A percentile compares a stretch with the other conserved stretches of the same genome.
phyloP scores from a whole-genome alignment of 2,797 vertebrate genomes.

The Pampus argenteus region DNA sequence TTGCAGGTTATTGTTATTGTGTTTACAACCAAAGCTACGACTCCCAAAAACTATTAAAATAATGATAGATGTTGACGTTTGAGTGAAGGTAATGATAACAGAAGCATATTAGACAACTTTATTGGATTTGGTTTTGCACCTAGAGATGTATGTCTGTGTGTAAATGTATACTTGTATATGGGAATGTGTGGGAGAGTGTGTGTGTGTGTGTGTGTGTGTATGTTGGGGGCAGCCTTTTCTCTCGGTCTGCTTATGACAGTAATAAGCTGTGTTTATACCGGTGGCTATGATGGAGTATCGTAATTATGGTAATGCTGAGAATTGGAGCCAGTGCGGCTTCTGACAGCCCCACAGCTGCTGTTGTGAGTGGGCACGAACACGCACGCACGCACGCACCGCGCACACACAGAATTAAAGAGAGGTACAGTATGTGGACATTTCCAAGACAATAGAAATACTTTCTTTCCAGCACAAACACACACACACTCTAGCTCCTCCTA shows the following conservation, averaged over 20 bases:
- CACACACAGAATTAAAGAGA: not conserved
- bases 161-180: constrained; percentile 5
- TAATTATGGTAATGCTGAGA: constrained; percentile 78
- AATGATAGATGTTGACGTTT: not conserved
- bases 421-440: not conserved
- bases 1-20: not conserved
- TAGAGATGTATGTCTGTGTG: constrained; percentile 13
- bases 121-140: constrained; percentile 10
- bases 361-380: constrained; percentile 36
- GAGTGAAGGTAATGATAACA: constrained; percentile 16
- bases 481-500: constrained; percentile 69
- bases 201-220: constrained; percentile 19
- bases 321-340: constrained; percentile 72
- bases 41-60: not conserved
- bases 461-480: constrained; percentile 5
- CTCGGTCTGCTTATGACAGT: constrained; percentile 65
- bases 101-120: constrained; percentile 2
- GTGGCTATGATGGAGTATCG: constrained; percentile 72
- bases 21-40: constrained; percentile 2
- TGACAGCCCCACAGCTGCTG: constrained; percentile 65
- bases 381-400: not conserved
- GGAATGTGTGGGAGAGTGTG: not conserved
- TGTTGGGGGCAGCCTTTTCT: constrained; percentile 38
- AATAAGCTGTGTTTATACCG: constrained; percentile 80
- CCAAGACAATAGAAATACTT: too few species aligned